phyloP scores from a whole-genome alignment of 1,140 invertebrate species.

The Hydropsyche tenuis region DNA sequence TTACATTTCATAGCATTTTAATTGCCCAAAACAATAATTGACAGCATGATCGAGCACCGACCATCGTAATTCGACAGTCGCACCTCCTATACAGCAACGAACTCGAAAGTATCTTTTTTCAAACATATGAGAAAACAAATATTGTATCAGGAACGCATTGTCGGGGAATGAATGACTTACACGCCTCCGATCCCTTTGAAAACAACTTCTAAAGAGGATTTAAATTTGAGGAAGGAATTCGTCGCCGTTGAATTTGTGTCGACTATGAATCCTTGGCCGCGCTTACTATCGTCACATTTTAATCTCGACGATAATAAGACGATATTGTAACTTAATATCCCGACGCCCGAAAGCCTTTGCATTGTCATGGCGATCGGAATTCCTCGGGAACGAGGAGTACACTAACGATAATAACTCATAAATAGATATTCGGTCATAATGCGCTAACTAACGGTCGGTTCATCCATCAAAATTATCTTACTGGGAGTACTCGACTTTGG shows the following conservation, averaged over 20 bases:
- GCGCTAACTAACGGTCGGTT: background rate
- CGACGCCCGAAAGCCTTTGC: background rate
- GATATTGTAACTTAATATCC: constrained; percentile 48
- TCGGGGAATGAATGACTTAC: background rate
- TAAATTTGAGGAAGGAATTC: constrained; percentile 15
- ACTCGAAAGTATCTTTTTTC: background rate
- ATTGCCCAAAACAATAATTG: too few species aligned
- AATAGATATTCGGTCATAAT: background rate
- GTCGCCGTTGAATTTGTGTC: background rate
- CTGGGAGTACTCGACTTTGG: background rate
- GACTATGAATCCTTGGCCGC: constrained; percentile 11
- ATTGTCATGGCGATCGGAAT: constrained; percentile 23
- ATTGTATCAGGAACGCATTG: constrained; percentile 12
- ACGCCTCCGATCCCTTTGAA: background rate
- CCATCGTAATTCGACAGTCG: too few species aligned
- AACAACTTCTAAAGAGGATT: constrained; percentile 9
- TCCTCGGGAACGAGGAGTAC: constrained; percentile 2
- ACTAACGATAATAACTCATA: constrained; percentile 6
- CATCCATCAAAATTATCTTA: constrained; percentile 24
- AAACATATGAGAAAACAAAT: background rate
- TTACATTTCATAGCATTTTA: too few species aligned
- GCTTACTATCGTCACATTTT: constrained; percentile 44
- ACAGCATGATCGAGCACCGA: too few species aligned
- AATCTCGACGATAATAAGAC: constrained; percentile 40
- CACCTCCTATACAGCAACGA: too few species aligned